Evolutionary conservation across 2,113 vertebrate genomes (phyloP).

Genomic region (Dromaius novaehollandiae): DNA sequence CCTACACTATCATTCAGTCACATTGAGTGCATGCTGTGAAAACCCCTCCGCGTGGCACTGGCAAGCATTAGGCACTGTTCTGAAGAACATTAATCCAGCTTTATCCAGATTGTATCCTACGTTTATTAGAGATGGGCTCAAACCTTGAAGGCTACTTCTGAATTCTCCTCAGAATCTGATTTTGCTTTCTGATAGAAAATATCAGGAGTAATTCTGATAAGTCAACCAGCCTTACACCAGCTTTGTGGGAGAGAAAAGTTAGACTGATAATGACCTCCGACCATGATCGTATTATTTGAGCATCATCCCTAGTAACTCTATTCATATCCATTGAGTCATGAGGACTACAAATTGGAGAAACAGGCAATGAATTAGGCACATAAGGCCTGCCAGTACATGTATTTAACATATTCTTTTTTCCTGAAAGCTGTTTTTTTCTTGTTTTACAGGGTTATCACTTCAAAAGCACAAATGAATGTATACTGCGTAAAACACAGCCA

Average conservation of each 20-base stretch:
- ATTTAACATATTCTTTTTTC: not conserved
- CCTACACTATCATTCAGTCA: fast-evolving
- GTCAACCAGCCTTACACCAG: not conserved
- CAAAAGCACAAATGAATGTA: not conserved
- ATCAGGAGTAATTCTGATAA: not conserved
- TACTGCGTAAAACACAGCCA: not conserved
- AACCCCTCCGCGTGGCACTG: not conserved
- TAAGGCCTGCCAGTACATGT: not conserved
- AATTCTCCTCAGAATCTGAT: not conserved
- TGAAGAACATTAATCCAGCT: not conserved
- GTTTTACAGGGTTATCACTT: not conserved
- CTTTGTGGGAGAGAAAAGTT: not conserved
- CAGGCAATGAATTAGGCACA: not conserved
- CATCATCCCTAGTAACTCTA: not conserved
- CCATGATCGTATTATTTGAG: not conserved
- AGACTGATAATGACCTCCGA: not conserved
- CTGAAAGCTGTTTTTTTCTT: not conserved
- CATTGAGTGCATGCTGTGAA: not conserved
- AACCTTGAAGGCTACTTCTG: not conserved
- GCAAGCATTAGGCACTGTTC: not conserved
- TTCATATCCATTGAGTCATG: not conserved
- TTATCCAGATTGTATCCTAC: not conserved
- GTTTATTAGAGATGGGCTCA: not conserved
- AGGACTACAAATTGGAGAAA: not conserved
- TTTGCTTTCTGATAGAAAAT: not conserved